A percentile compares a stretch with the other conserved stretches of the same genome.
Conservation (phyloP, 1,140 invertebrate species). For the Tetragnatha versicolor region DNA sequence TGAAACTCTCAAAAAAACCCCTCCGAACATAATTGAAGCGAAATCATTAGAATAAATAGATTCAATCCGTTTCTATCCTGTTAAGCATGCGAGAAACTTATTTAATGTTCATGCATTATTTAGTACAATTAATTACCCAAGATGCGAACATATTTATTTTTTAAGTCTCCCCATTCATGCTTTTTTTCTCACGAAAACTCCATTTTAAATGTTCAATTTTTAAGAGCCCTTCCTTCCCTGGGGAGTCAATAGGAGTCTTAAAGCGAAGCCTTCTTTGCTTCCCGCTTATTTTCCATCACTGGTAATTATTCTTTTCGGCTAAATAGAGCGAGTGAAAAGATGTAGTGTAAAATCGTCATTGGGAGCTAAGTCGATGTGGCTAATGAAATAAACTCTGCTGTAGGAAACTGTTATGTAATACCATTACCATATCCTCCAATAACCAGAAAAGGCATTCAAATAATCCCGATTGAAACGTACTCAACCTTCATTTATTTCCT, state of each 20-base stretch:
- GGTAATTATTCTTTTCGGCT: too few species aligned
- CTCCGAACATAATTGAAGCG: neutral
- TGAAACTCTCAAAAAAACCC: neutral
- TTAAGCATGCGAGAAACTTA: neutral
- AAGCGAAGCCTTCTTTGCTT: neutral
- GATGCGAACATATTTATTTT: conserved; percentile 21
- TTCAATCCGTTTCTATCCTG: conserved; percentile 13
- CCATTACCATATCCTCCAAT: conserved; percentile 46
- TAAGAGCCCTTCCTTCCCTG: too few species aligned
- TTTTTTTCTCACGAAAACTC: too few species aligned
- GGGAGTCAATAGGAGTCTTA: neutral
- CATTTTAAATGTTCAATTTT: too few species aligned
- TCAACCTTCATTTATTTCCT: conserved; percentile 32
- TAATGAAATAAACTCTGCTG: conserved; percentile 47
- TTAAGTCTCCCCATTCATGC: too few species aligned
- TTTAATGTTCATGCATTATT: conserved; percentile 31
- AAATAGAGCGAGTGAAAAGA: too few species aligned
- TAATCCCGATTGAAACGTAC: conserved; percentile 14
- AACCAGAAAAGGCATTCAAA: neutral
- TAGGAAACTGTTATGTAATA: conserved; percentile 38
- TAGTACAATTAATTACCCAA: conserved; percentile 22
- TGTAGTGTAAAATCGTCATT: conserved; percentile 6
- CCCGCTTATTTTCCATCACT: too few species aligned
- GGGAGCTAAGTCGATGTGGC: conserved; percentile 8
- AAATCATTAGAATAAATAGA: conserved; percentile 34